Base-by-base conservation (phyloP, 2,888 invertebrate species). In the Hyposoter didymator region DNA sequence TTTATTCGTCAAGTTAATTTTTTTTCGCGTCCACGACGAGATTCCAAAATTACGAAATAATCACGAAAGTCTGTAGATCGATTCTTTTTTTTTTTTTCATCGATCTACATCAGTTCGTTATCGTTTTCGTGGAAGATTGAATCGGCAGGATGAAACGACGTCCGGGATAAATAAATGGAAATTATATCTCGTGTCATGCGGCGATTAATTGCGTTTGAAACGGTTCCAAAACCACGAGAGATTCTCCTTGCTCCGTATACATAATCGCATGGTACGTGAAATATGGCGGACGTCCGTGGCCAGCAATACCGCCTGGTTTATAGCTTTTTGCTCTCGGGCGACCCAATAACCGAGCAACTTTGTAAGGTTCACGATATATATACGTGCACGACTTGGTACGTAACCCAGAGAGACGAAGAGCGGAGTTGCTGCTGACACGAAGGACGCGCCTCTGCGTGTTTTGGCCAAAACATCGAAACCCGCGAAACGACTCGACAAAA, bases 341-440 rank as follows among this genome's bases (percentile, higher is more conserved):
- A 70, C 70, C 70, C 49, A 82, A 70, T 70, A 72, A 76, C 82
- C 62, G 52, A 59, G n/a, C 43, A 47, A 74, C 35, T 62, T 75
- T 64, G 75, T 70, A 12, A 12, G 43, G n/a, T 14, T 22, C 70
- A 14, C 32, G 8, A 70, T 78, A 49, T 19, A 43, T 28, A 67
- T 39, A 22, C 1, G 39, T 39, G 39, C 39, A 35, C 7, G 0
- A 8, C 39, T 39, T 32, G 17, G 2, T 10, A 17, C 32, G 4
- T 64, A 64, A 19, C 39, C 2, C 10, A 39, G n/a, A 5, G 2
- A 17, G 19, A 64, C 7, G n/a, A n/a, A n/a, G n/a, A 64, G 22
- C 0, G 55, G 10, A 10, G 19, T n/a, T 22, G 12, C 22, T 22
- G 22, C 22, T 22, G 22, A 22, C 3, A 55, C 10, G 12, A 55